Evolutionary conservation across 2,113 vertebrate species (phyloP), one percentile per base, ranked within the genome.

Genomic region (Odontesthes bonariensis): DNA sequence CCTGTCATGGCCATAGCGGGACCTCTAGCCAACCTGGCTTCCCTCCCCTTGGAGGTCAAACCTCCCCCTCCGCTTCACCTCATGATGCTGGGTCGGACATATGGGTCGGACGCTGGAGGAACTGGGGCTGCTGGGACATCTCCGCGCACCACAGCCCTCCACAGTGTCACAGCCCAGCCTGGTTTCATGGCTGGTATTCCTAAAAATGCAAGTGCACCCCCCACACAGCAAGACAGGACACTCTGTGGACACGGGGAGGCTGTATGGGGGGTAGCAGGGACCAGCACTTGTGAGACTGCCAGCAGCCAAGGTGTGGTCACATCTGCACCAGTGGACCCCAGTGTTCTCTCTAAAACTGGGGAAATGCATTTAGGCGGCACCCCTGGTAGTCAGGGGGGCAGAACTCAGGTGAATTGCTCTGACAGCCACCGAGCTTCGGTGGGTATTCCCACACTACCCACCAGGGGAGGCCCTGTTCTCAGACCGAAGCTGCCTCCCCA

Each of bases 61-160:
- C 88, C 92, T 23, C 92, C 91, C 0, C 92, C 91, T 40, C 91
- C 92, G 5, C 92, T 90, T 78, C 90, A 91, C 69, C 87, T 93
- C 66, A 91, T 92, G 91, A 82, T 87, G 85, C 81, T 91, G 8
- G 91, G 90, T 53, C 89, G 86, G 64, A 67, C 82, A 0, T 93
- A 91, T 8, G 69, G 79, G 51, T 85, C 87, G 0, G 86, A 90
- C 42, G 11, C 57, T 4, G 82, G 73, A 46, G 89, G 79, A 55
- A 12, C 58, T 0, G 78, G 73, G 31, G 44, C 68, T 51, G 64
- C 83, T 19, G 88, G 79, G 58, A 81, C 60, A 38, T 77, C 91
- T 78, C 35, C 86, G 1, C 71, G 70, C 69, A 54, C 67, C 47
- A 58, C 84, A 32, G 49, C 81, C 19, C 63, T 76, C 16, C 91